These are phyloP conservation scores for Colletes latitarsis DNA, from an alignment of 1,140 invertebrate genomes.

Conservation along the genomic window DNA sequence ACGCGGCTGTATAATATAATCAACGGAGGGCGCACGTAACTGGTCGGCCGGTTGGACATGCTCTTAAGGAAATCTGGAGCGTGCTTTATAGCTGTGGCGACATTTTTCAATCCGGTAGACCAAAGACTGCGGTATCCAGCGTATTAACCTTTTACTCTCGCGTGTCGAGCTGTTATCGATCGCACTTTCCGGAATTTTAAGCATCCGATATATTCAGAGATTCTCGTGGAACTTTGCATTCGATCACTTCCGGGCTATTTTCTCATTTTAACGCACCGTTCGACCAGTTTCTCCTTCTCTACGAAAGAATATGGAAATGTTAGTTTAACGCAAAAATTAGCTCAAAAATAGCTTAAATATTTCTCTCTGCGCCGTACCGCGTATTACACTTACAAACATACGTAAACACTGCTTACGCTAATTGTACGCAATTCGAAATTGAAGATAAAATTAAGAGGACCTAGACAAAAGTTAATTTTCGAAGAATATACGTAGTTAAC, in stretches of 20 bases:
- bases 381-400: too few species aligned
- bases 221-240: background rate
- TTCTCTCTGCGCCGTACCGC: too few species aligned
- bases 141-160: background rate
- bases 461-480: too few species aligned
- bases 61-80: slow-evolving; percentile 71
- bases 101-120: slow-evolving; percentile 45
- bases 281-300: too few species aligned
- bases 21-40: slow-evolving; percentile 54
- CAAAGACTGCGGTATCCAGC: background rate
- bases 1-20: slow-evolving; percentile 65
- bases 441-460: too few species aligned
- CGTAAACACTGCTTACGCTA: too few species aligned
- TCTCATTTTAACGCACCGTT: too few species aligned
- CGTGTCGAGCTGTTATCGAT: background rate
- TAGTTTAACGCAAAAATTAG: too few species aligned
- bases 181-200: background rate
- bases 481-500: too few species aligned
- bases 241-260: background rate
- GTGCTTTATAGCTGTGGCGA: slow-evolving; percentile 55
- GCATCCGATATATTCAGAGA: background rate
- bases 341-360: too few species aligned
- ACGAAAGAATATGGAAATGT: too few species aligned
- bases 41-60: slow-evolving; percentile 59
- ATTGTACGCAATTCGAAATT: too few species aligned